phyloP scores from a whole-genome alignment of 2,888 invertebrate species.

The Palloptera scutellata region DNA sequence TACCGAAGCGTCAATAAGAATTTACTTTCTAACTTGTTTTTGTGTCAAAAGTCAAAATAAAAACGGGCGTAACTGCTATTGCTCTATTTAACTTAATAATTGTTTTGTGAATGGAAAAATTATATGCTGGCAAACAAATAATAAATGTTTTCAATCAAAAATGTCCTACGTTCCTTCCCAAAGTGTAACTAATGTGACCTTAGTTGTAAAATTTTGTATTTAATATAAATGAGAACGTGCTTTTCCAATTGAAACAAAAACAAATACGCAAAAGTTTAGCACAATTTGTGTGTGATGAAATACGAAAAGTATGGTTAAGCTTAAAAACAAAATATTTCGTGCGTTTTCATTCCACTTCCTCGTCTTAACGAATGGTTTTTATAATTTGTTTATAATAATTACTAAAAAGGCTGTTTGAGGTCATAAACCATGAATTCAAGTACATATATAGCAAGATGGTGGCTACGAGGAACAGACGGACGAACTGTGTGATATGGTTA shows the following conservation, averaged over 20 bases:
- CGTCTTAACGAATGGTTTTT: neutral
- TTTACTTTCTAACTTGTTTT: conserved; percentile 1
- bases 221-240: neutral
- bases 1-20: conserved; percentile 30
- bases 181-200: conserved; percentile 7
- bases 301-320: neutral
- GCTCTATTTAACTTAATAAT: too few relatives aligned
- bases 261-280: neutral
- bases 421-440: conserved; percentile 47
- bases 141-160: too few relatives aligned
- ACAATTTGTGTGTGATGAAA: neutral
- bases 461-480: conserved; percentile 17
- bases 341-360: conserved; percentile 1
- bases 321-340: conserved; percentile 2
- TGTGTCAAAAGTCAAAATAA: neutral
- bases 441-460: conserved; percentile 36
- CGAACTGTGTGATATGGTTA: neutral
- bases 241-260: neutral
- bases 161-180: too few relatives aligned
- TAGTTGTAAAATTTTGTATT: neutral
- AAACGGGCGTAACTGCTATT: neutral
- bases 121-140: too few relatives aligned
- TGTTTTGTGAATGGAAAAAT: too few relatives aligned
- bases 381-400: neutral
- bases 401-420: conserved; percentile 47